phyloP scores from a whole-genome alignment of 1,140 invertebrate genomes.

The Cepaea nemoralis region DNA sequence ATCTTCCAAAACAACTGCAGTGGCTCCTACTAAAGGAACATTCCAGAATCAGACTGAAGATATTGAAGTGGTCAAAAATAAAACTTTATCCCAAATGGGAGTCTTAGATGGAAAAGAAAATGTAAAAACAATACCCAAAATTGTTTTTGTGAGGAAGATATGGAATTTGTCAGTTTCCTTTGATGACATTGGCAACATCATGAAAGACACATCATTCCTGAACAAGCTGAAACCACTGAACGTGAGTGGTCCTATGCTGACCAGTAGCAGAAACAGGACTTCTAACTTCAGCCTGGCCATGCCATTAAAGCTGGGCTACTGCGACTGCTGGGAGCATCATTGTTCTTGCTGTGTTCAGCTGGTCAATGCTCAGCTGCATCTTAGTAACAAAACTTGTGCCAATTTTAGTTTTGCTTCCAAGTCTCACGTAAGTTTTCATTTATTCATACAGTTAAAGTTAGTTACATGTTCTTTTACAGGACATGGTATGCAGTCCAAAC shows the following conservation, averaged over 20 bases:
- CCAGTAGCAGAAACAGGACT: constrained; percentile 45
- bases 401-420: constrained; percentile 65
- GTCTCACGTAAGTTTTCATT: constrained; percentile 58
- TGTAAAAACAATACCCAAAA: constrained; percentile 39
- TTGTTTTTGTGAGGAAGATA: constrained; percentile 51
- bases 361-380: constrained; percentile 55
- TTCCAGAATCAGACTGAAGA: constrained; percentile 54
- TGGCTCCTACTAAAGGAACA: not conserved
- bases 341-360: constrained; percentile 64
- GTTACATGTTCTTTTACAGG: too few species aligned
- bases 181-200: constrained; percentile 63
- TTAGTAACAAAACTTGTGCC: constrained; percentile 60
- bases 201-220: constrained; percentile 64
- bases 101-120: constrained; percentile 54
- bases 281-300: constrained; percentile 48
- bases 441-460: too few species aligned
- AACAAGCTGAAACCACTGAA: constrained; percentile 57
- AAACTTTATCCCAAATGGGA: constrained; percentile 63
- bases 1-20: not conserved
- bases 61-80: constrained; percentile 61
- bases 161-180: constrained; percentile 62
- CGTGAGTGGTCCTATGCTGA: constrained; percentile 43
- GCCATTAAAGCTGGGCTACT: constrained; percentile 56
- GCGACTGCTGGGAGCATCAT: constrained; percentile 61
- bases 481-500: not conserved